Percentiles rank a stretch among this genome's conserved stretches.
Evolutionary conservation across 1,140 invertebrate genomes (phyloP).

Genomic region (Drosophila trapezifrons): DNA sequence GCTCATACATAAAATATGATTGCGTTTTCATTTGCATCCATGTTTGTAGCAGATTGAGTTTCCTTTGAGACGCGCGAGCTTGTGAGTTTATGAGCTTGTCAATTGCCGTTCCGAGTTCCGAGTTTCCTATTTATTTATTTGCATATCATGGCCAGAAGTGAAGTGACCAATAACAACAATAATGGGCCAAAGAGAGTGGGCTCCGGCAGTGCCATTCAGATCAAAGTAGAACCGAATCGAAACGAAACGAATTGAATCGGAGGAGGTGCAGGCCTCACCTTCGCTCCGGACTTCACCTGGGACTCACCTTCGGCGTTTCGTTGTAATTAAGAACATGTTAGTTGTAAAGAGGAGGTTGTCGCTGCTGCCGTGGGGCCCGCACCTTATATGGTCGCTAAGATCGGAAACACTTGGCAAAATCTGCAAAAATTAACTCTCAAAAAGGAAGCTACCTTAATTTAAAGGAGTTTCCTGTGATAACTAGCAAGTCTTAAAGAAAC

Average conservation of each 20-base stretch:
- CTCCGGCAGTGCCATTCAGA: constrained; percentile 38
- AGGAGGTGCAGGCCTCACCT: constrained; percentile 34
- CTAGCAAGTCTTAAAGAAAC: no score
- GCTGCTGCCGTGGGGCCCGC: constrained; percentile 54
- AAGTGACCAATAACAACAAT: constrained; percentile 64
- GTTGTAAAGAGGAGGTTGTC: constrained; percentile 80
- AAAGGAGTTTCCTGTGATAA: background rate
- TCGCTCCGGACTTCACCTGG: constrained; percentile 43
- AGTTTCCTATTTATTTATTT: constrained; percentile 77
- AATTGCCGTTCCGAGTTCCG: constrained; percentile 40
- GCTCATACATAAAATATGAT: constrained; percentile 80
- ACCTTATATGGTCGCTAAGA: constrained; percentile 28
- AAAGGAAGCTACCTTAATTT: background rate
- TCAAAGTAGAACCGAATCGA: constrained; percentile 70
- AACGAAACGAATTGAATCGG: constrained; percentile 25
- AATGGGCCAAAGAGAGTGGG: constrained; percentile 3
- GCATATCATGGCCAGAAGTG: constrained; percentile 63
- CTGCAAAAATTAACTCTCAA: no score
- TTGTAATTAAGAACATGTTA: constrained; percentile 83
- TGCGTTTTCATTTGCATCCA: constrained; percentile 79
- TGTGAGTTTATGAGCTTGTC: constrained; percentile 79
- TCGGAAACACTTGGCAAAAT: background rate
- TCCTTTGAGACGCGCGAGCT: constrained; percentile 74
- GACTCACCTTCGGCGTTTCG: constrained; percentile 78
- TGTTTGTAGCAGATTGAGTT: constrained; percentile 74